Conservation (phyloP, 2,888 invertebrate species). For the Hartigia nigra region DNA sequence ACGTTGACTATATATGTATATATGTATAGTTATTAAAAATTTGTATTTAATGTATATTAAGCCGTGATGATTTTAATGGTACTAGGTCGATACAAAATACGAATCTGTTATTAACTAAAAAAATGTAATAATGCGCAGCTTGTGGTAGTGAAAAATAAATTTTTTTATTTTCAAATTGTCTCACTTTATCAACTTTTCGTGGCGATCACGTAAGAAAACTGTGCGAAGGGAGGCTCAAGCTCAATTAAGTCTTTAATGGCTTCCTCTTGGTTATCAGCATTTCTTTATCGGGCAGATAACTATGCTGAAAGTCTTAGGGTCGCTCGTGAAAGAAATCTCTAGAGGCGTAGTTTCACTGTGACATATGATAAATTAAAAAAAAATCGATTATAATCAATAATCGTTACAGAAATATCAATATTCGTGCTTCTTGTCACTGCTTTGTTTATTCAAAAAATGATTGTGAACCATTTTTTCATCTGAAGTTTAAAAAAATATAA, state of each 20-base stretch:
- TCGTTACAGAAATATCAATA: not conserved
- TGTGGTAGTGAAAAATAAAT: not conserved
- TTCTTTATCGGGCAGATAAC: not conserved
- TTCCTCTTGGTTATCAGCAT: not conserved
- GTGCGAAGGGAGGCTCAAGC: not conserved
- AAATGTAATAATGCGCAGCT: not conserved
- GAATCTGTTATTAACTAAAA: too few relatives aligned
- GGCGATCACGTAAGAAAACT: not conserved
- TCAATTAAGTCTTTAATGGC: not conserved
- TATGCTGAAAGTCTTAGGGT: not conserved
- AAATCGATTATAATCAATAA: not conserved
- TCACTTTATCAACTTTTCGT: not conserved
- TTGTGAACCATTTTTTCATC: not conserved
- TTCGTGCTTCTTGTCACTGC: not conserved
- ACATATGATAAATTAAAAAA: not conserved
- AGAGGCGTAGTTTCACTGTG: not conserved
- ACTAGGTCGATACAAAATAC: too few relatives aligned
- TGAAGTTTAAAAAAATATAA: not conserved
- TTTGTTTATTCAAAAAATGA: not conserved
- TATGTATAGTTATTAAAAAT: too few relatives aligned
- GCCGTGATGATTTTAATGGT: not conserved
- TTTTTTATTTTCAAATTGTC: not conserved
- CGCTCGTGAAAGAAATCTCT: not conserved
- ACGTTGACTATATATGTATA: too few relatives aligned
- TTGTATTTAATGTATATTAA: too few relatives aligned